These are phyloP conservation scores for Diadromus collaris DNA, from an alignment of 2,888 invertebrate genomes.

Conservation along the genomic window DNA sequence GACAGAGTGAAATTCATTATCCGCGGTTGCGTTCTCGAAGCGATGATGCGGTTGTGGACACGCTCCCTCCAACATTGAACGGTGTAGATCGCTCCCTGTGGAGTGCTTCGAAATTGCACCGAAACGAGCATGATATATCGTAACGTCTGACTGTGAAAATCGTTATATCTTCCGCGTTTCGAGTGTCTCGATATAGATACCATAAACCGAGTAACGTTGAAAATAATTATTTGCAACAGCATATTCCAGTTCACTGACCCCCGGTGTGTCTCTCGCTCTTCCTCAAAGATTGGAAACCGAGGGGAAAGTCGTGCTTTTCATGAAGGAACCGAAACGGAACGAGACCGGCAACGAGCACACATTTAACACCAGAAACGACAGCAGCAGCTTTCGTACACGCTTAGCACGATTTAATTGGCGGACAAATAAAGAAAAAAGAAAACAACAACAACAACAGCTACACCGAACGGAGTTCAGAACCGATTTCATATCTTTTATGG, in stretches of 20 bases:
- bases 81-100: neutral
- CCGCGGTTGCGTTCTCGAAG: neutral
- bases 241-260: conserved; percentile 43
- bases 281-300: conserved; percentile 38
- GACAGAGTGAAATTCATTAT: neutral
- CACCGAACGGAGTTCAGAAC: conserved; percentile 56
- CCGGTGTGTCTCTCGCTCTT: conserved; percentile 25
- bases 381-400: conserved; percentile 45
- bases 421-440: conserved; percentile 60
- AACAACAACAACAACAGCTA: too few relatives aligned
- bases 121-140: neutral
- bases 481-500: conserved; percentile 54
- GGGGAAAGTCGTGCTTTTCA: conserved; percentile 61
- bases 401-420: conserved; percentile 59
- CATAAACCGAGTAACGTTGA: conserved; percentile 13
- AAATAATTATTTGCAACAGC: conserved; percentile 40
- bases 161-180: conserved; percentile 24
- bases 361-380: conserved; percentile 21
- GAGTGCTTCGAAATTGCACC: neutral
- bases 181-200: conserved; percentile 24
- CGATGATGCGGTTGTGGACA: neutral
- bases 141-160: conserved; percentile 32
- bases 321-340: conserved; percentile 60
- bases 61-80: neutral
- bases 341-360: conserved; percentile 54